These are phyloP conservation scores for Mesembrinibis cayennensis DNA, from an alignment of 2,113 vertebrate genomes.

Conservation along the genomic window DNA sequence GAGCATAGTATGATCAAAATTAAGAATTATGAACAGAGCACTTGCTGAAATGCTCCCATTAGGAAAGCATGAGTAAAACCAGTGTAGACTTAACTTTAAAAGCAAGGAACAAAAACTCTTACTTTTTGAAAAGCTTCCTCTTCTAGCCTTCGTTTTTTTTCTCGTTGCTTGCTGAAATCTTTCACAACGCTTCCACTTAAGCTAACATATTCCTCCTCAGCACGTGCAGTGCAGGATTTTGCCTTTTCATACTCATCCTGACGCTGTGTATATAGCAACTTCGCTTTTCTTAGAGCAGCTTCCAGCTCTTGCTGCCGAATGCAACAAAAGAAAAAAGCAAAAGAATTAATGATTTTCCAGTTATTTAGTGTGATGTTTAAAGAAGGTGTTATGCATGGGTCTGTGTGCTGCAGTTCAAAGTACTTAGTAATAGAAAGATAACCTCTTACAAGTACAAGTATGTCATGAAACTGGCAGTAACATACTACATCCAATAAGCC, in stretches of 20 bases:
- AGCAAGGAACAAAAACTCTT: neutral
- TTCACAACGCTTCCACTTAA: slow-evolving; percentile 71
- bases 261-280: slow-evolving; percentile 85
- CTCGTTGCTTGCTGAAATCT: slow-evolving; percentile 84
- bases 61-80: neutral
- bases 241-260: slow-evolving; percentile 97
- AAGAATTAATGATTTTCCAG: neutral
- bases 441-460: neutral
- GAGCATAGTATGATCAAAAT: neutral
- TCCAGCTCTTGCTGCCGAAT: slow-evolving; percentile 89
- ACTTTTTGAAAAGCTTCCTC: slow-evolving; percentile 96
- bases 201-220: slow-evolving; percentile 86
- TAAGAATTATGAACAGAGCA: neutral
- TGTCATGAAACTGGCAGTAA: neutral
- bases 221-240: slow-evolving; percentile 85
- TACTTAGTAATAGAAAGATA: neutral
- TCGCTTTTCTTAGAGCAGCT: slow-evolving; percentile 87
- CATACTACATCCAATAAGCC: neutral
- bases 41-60: neutral
- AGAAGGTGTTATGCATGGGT: neutral
- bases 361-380: neutral
- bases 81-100: neutral
- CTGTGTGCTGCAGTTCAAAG: neutral
- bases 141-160: slow-evolving; percentile 90
- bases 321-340: neutral